Conservation (phyloP, 2,797 vertebrate species). For the Craterocephalus amniculus region DNA sequence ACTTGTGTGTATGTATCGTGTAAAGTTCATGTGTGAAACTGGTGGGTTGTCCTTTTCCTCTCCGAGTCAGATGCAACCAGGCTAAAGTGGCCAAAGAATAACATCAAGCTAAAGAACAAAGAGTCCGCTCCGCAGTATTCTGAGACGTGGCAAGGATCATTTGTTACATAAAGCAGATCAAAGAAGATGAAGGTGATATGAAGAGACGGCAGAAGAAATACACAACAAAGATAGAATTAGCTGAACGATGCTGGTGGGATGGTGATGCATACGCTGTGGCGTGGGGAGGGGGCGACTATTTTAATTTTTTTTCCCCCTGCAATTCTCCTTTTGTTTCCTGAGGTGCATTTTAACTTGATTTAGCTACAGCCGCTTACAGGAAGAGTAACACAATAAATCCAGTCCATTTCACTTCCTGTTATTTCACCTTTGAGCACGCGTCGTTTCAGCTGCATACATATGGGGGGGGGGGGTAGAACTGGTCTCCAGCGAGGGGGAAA, state of each 20-base stretch:
- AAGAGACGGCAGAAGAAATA: constrained; percentile 35
- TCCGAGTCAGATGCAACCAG: constrained; percentile 12
- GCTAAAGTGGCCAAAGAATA: constrained; percentile 58
- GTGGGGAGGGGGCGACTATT: constrained; percentile 35
- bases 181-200: constrained; percentile 31
- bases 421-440: constrained; percentile 40
- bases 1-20: constrained; percentile 31
- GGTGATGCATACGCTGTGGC: constrained; percentile 27
- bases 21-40: constrained; percentile 16
- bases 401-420: constrained; percentile 56
- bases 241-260: constrained; percentile 25
- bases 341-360: constrained; percentile 25
- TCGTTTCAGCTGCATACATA: constrained; percentile 4
- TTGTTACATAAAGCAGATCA: constrained; percentile 6
- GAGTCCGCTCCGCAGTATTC: constrained; percentile 25
- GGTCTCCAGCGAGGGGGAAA: background rate
- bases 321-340: constrained; percentile 31
- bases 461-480: constrained; percentile 10
- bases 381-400: constrained; percentile 57
- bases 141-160: constrained; percentile 11
- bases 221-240: constrained; percentile 5
- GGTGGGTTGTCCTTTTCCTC: constrained; percentile 3
- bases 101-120: constrained; percentile 49
- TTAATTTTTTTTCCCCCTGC: constrained; percentile 25
- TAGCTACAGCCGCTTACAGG: constrained; percentile 30